phyloP scores from a whole-genome alignment of 2,113 vertebrate genomes.

The Acanthochromis polyacanthus region DNA sequence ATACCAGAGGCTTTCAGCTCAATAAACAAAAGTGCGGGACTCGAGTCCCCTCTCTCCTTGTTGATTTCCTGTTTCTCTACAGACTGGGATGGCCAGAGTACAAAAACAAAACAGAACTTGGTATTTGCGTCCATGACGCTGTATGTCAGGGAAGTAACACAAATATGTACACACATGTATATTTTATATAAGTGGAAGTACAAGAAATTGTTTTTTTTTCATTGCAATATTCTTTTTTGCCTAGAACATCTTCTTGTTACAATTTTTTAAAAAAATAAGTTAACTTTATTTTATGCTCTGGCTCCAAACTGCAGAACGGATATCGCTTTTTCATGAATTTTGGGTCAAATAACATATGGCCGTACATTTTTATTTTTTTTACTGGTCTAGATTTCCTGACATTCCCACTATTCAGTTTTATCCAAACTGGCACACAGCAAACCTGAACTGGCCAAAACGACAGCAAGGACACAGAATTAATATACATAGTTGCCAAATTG shows the following conservation, averaged over 20 bases:
- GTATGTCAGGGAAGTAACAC: slow-evolving; percentile 4
- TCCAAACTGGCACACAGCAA: not conserved
- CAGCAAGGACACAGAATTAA: too few relatives aligned
- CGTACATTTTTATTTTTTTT: too few relatives aligned
- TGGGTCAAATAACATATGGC: too few relatives aligned
- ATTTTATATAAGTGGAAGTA: not conserved
- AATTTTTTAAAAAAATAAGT: not conserved
- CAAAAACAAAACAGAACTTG: slow-evolving; percentile 40
- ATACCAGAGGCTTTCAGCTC: slow-evolving; percentile 66
- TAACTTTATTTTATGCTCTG: too few relatives aligned
- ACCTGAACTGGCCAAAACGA: too few relatives aligned
- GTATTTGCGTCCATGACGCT: slow-evolving; percentile 21
- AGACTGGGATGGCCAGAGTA: slow-evolving; percentile 27
- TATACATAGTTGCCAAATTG: too few relatives aligned
- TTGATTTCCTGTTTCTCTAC: slow-evolving; percentile 66
- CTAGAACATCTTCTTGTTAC: not conserved
- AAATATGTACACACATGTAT: not conserved
- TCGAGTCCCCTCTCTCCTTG: slow-evolving; percentile 33
- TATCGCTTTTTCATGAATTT: too few relatives aligned
- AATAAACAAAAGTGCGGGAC: slow-evolving; percentile 65
- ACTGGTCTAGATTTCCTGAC: not conserved
- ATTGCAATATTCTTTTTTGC: too few relatives aligned
- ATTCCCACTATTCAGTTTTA: not conserved
- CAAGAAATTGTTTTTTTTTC: not conserved
- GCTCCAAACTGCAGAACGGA: too few relatives aligned